Evolutionary conservation across 2,888 invertebrate species (phyloP).

Genomic region (Coecobrya sp.): DNA sequence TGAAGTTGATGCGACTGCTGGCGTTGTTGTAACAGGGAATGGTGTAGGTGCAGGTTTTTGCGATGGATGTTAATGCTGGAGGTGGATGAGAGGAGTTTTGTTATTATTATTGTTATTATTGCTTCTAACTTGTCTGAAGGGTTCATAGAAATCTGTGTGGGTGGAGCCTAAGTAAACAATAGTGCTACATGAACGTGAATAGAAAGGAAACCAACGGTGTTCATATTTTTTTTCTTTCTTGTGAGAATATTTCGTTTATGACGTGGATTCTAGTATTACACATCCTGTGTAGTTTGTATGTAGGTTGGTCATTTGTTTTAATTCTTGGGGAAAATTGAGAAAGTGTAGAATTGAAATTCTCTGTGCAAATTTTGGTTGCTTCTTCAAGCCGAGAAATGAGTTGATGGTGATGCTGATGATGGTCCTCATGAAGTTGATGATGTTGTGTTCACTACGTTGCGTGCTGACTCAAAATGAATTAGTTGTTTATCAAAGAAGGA

Average conservation of each 20-base stretch:
- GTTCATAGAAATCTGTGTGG: neutral
- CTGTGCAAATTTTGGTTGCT: neutral
- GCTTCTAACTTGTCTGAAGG: neutral
- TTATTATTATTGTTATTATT: constrained; percentile 1
- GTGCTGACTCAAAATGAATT: constrained; percentile 39
- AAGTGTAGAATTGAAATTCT: constrained; percentile 24
- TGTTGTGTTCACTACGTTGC: constrained; percentile 12
- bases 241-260: neutral
- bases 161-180: neutral
- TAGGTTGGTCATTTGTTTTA: constrained; percentile 1
- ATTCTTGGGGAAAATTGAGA: constrained; percentile 26
- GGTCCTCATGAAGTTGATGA: neutral
- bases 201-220: neutral
- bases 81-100: constrained; percentile 2
- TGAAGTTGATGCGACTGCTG: neutral
- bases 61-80: neutral
- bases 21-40: neutral
- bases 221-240: neutral
- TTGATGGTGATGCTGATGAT: neutral
- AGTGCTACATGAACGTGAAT: neutral
- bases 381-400: neutral
- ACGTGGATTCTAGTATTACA: neutral
- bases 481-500: constrained; percentile 49
- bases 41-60: neutral
- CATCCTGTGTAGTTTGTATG: neutral